A percentile compares a stretch with the other conserved stretches of the same genome.
These are phyloP conservation scores for Melanostoma scalare DNA, from an alignment of 2,888 invertebrate species.

Conservation along the genomic window DNA sequence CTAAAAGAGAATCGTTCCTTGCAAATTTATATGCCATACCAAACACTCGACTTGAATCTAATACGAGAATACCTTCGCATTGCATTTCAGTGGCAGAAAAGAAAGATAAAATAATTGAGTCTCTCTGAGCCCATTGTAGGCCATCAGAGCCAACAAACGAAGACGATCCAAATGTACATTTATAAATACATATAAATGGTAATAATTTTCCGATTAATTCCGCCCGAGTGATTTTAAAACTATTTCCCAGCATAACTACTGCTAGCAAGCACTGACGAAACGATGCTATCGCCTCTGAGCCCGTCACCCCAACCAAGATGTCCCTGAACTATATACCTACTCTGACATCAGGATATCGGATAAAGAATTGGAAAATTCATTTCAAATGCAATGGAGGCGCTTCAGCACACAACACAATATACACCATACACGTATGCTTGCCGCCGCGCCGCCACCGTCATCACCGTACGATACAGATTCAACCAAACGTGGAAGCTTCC, in stretches of 20 bases:
- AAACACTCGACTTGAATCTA: conserved; percentile 16
- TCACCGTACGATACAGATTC: conserved; percentile 12
- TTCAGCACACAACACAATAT: background rate
- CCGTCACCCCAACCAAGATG: conserved; percentile 34
- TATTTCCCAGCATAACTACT: conserved; percentile 60
- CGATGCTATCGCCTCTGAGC: background rate
- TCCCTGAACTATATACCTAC: conserved; percentile 62
- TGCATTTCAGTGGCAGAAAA: conserved; percentile 26
- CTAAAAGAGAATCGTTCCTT: background rate
- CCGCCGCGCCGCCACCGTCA: too few relatives aligned
- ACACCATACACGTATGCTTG: too few relatives aligned
- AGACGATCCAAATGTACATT: conserved; percentile 41
- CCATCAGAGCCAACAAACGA: conserved; percentile 12
- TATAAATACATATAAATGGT: conserved; percentile 59
- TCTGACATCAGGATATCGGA: conserved; percentile 36
- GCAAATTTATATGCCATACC: conserved; percentile 42
- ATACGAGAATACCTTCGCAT: background rate
- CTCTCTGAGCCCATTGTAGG: conserved; percentile 12
- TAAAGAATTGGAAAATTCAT: conserved; percentile 26
- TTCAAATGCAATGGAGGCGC: conserved; percentile 48
- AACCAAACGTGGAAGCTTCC: conserved; percentile 43
- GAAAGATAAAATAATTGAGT: conserved; percentile 1
- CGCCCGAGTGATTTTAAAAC: conserved; percentile 65
- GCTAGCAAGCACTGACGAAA: background rate
- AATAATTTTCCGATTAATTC: conserved; percentile 73